A percentile compares a stretch with the other conserved stretches of the same genome.
Conservation (phyloP, 2,797 vertebrate species). For the Brotula barbata region DNA sequence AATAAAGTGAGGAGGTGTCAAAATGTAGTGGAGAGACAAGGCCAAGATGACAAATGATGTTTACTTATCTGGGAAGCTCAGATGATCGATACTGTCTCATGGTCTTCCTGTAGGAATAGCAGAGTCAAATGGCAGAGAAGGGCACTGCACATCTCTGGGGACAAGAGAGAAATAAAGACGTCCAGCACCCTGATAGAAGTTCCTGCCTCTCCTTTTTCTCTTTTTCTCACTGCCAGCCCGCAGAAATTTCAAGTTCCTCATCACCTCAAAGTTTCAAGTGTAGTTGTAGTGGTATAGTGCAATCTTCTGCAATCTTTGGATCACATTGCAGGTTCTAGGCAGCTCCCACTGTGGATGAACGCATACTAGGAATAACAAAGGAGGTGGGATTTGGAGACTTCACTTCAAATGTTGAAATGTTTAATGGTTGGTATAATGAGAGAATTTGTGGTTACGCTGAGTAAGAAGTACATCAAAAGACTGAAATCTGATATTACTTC, state of each 20-base stretch:
- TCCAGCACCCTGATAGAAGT: conserved; percentile 28
- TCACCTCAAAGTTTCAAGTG: conserved; percentile 49
- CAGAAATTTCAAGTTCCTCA: conserved; percentile 53
- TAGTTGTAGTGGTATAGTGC: conserved; percentile 54
- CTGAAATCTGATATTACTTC: not conserved
- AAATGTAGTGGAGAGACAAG: not conserved
- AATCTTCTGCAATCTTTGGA: conserved; percentile 68
- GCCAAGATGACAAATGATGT: conserved; percentile 3
- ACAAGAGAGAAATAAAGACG: conserved; percentile 24
- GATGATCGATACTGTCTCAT: conserved; percentile 4
- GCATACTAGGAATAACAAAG: conserved; percentile 55
- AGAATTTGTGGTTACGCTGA: conserved; percentile 29
- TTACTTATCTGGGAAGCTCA: conserved; percentile 8
- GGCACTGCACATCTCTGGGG: conserved; percentile 6
- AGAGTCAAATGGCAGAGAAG: conserved; percentile 18
- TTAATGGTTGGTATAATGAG: conserved; percentile 59
- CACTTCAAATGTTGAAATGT: conserved; percentile 56
- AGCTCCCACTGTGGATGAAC: conserved; percentile 40
- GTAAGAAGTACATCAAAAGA: not conserved
- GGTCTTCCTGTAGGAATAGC: conserved; percentile 7
- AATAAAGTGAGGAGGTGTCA: not conserved
- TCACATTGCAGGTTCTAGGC: conserved; percentile 59
- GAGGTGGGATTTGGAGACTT: conserved; percentile 55
- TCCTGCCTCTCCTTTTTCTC: conserved; percentile 20
- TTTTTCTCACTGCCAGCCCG: conserved; percentile 28